Evolutionary conservation across 2,888 invertebrate species (phyloP).

Genomic region (Heliconius sara): DNA sequence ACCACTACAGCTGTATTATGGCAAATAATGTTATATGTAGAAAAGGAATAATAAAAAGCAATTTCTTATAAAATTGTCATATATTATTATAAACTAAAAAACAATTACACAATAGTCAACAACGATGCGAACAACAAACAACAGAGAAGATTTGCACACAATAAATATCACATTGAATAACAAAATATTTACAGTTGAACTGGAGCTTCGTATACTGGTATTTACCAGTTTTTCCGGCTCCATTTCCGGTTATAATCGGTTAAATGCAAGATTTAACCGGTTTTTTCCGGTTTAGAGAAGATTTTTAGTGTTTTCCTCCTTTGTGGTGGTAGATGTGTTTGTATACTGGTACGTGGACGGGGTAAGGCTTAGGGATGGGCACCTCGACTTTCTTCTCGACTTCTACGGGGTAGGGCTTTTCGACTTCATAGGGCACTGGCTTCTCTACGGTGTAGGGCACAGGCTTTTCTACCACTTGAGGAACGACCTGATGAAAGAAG

Average conservation of each 20-base stretch:
- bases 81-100: conserved; percentile 35
- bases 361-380: conserved; percentile 88
- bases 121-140: conserved; percentile 75
- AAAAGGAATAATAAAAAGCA: background rate
- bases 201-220: conserved; percentile 50
- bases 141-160: conserved; percentile 70
- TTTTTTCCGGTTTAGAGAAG: conserved; percentile 36
- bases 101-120: conserved; percentile 82
- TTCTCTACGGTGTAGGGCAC: conserved; percentile 90
- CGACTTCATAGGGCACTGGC: conserved; percentile 88
- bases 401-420: conserved; percentile 90
- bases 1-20: background rate
- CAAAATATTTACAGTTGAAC: conserved; percentile 64
- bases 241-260: conserved; percentile 31
- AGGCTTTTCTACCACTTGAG: conserved; percentile 88
- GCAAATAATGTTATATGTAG: background rate
- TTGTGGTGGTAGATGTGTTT: conserved; percentile 89
- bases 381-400: conserved; percentile 90
- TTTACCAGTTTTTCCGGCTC: conserved; percentile 37
- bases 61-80: conserved; percentile 29
- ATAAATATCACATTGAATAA: conserved; percentile 82
- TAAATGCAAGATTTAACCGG: conserved; percentile 26
- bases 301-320: conserved; percentile 78
- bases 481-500: conserved; percentile 80
- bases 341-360: conserved; percentile 89